These are phyloP conservation scores for Eutolmus rufibarbis DNA, from an alignment of 2,888 invertebrate genomes.

Conservation along the genomic window DNA sequence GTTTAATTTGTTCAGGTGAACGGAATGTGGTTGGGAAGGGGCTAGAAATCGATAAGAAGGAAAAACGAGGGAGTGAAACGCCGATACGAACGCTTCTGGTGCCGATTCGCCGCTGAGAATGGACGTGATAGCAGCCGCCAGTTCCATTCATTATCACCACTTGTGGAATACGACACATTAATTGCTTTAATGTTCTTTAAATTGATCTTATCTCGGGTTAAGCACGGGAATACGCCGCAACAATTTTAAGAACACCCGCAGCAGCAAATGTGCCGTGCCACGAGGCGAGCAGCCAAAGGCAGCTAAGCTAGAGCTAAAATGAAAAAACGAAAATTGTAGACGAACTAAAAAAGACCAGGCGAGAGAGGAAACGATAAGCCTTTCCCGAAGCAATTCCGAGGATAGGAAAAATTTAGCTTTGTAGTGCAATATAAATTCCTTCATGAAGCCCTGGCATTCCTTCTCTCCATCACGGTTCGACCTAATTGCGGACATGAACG, in stretches of 20 bases:
- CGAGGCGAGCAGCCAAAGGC: neutral
- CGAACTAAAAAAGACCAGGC: neutral
- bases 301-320: neutral
- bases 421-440: constrained; percentile 41
- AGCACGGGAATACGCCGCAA: constrained; percentile 36
- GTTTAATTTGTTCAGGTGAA: neutral
- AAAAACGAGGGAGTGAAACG: neutral
- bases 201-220: constrained; percentile 37
- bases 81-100: neutral
- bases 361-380: constrained; percentile 32
- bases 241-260: constrained; percentile 33
- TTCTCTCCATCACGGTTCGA: constrained; percentile 38
- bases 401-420: constrained; percentile 31
- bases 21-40: neutral
- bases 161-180: constrained; percentile 38
- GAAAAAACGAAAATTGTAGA: neutral
- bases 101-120: neutral
- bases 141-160: constrained; percentile 34
- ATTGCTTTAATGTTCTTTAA: constrained; percentile 41
- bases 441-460: constrained; percentile 35
- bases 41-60: neutral
- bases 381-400: constrained; percentile 24
- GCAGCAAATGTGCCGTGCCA: neutral
- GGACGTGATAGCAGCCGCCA: neutral
- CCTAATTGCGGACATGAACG: constrained; percentile 36